Evolutionary conservation across 2,113 vertebrate species (phyloP).

Genomic region (Electrona antarctica): DNA sequence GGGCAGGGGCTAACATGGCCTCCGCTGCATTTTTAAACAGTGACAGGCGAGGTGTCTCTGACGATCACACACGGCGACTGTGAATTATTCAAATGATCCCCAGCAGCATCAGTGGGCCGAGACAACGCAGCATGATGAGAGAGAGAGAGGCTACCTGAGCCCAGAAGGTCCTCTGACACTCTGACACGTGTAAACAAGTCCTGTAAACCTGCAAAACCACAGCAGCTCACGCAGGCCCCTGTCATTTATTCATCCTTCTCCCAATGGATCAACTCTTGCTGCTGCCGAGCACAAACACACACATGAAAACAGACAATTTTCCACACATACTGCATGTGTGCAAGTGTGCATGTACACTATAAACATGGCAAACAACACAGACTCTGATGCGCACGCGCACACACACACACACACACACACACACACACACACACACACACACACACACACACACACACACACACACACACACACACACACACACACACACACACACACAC

Average conservation of each 20-base stretch:
- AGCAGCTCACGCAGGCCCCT: conserved; percentile 51
- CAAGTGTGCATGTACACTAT: not conserved
- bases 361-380: not conserved
- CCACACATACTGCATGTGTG: not conserved
- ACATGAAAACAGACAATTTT: not conserved
- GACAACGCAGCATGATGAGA: conserved; percentile 43
- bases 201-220: conserved; percentile 47
- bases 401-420: not conserved
- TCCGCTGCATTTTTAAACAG: conserved; percentile 78
- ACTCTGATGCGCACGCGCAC: not conserved
- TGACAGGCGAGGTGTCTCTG: conserved; percentile 51
- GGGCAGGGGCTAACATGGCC: conserved; percentile 48
- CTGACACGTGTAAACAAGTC: conserved; percentile 65
- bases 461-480: too few species aligned
- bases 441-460: too few species aligned
- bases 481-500: too few species aligned
- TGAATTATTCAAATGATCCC: conserved; percentile 77
- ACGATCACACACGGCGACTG: conserved; percentile 43
- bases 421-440: too few species aligned
- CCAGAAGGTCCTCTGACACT: conserved; percentile 15
- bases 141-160: conserved; percentile 40
- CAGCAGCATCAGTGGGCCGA: conserved; percentile 53
- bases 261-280: conserved; percentile 28
- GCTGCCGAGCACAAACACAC: conserved; percentile 42
- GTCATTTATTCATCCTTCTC: conserved; percentile 64